Percentiles rank a stretch among this genome's conserved stretches.
These are phyloP conservation scores for Melospiza georgiana DNA, from an alignment of 2,113 vertebrate genomes.

Conservation along the genomic window DNA sequence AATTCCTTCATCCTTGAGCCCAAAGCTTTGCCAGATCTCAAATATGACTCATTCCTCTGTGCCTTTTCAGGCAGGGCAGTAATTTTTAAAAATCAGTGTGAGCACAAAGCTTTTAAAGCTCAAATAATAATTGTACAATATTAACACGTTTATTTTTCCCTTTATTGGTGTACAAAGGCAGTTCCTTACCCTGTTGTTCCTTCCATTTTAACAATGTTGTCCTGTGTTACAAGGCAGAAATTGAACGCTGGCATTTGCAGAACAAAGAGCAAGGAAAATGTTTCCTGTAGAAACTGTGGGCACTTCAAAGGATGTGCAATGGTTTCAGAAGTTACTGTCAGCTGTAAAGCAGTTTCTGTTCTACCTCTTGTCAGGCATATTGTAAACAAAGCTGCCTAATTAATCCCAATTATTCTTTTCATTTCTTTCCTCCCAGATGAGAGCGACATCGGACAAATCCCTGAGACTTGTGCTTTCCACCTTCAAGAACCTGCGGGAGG, in stretches of 20 bases:
- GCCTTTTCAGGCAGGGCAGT: neutral
- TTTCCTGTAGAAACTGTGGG: neutral
- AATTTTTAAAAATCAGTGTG: neutral
- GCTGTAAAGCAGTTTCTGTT: neutral
- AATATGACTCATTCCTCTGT: neutral
- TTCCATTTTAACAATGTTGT: neutral
- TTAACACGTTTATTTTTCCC: neutral
- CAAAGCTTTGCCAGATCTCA: neutral
- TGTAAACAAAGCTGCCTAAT: neutral
- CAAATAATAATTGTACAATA: neutral
- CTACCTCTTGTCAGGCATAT: neutral
- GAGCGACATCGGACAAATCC: constrained; percentile 88
- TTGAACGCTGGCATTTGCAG: neutral
- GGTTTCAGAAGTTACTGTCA: neutral
- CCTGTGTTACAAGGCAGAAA: neutral
- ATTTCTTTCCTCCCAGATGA: constrained; percentile 76
- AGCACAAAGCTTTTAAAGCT: neutral
- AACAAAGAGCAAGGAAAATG: neutral
- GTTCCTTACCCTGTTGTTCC: neutral
- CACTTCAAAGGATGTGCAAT: rapidly evolving
- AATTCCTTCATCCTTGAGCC: neutral
- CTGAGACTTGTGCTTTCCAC: constrained; percentile 90
- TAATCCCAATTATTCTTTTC: neutral
- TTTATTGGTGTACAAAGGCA: neutral
- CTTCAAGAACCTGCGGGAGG: constrained; percentile 90